These are phyloP conservation scores for Apodemia mormo DNA, from an alignment of 2,888 invertebrate species.

Conservation along the genomic window DNA sequence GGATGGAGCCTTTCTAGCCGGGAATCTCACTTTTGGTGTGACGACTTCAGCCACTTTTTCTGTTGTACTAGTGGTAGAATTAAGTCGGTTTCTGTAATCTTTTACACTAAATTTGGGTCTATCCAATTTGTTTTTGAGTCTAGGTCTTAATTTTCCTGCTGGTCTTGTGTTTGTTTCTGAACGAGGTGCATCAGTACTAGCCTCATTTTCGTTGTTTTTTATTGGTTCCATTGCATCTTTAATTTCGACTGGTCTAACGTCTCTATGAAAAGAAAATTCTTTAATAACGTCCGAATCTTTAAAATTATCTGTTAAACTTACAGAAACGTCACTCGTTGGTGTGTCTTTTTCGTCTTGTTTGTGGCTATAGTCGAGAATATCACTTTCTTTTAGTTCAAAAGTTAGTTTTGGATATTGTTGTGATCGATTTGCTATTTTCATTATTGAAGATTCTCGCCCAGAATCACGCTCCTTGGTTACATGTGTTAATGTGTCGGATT, in stretches of 20 bases:
- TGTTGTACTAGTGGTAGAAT: slow-evolving; percentile 76
- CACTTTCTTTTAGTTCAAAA: slow-evolving; percentile 55
- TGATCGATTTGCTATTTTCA: slow-evolving; percentile 74
- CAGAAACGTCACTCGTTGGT: slow-evolving; percentile 74
- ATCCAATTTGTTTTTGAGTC: slow-evolving; percentile 80
- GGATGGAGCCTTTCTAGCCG: slow-evolving; percentile 71
- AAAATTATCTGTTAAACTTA: slow-evolving; percentile 58
- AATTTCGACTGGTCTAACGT: slow-evolving; percentile 69
- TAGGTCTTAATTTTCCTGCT: slow-evolving; percentile 56
- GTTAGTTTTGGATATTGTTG: slow-evolving; percentile 48
- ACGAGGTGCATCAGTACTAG: slow-evolving; percentile 52
- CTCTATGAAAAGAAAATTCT: slow-evolving; percentile 72
- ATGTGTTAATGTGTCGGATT: slow-evolving; percentile 63
- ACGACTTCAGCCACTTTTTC: slow-evolving; percentile 59
- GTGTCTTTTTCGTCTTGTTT: slow-evolving; percentile 80
- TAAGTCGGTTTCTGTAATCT: slow-evolving; percentile 86
- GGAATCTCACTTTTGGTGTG: slow-evolving; percentile 70
- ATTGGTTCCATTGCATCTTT: slow-evolving; percentile 58
- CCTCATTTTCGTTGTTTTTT: slow-evolving; percentile 49
- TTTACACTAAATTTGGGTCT: slow-evolving; percentile 89
- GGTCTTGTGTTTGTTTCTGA: slow-evolving; percentile 54
- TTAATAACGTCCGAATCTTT: slow-evolving; percentile 55
- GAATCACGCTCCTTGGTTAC: slow-evolving; percentile 51
- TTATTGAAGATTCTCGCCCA: slow-evolving; percentile 71
- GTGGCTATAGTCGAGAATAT: slow-evolving; percentile 69